Evolutionary conservation across 1,140 invertebrate genomes (phyloP).

Genomic region (Sinonovacula constricta): DNA sequence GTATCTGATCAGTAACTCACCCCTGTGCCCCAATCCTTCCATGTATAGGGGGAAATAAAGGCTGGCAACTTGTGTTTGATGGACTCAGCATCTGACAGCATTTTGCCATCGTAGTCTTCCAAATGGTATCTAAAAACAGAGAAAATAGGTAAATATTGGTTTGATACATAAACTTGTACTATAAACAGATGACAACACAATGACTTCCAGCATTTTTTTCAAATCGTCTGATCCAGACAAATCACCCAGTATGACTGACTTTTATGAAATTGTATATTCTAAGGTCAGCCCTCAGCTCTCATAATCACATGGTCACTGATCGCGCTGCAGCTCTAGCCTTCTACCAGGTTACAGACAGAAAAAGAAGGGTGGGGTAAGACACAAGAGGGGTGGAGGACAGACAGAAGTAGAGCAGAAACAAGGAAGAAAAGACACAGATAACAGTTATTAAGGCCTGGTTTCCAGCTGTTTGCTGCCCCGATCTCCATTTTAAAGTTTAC

Average conservation of each 20-base stretch:
- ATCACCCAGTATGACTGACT: too few species aligned
- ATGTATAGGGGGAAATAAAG: conserved; percentile 83
- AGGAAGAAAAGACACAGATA: neutral
- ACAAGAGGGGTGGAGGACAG: conserved; percentile 48
- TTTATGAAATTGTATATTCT: too few species aligned
- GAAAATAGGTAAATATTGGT: too few species aligned
- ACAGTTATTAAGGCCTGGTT: neutral
- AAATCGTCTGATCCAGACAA: too few species aligned
- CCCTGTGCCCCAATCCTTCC: conserved; percentile 63
- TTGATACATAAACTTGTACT: too few species aligned
- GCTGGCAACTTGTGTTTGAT: conserved; percentile 86
- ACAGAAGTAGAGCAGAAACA: conserved; percentile 19
- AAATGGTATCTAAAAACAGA: conserved; percentile 85
- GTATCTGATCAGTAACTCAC: too few species aligned
- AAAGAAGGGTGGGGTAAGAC: conserved; percentile 35
- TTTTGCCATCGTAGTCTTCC: conserved; percentile 91
- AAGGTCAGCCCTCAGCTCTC: conserved; percentile 30
- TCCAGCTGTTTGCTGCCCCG: conserved; percentile 7
- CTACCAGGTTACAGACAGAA: conserved; percentile 42
- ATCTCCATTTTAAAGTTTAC: conserved; percentile 33
- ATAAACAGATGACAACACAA: too few species aligned
- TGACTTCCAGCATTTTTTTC: too few species aligned
- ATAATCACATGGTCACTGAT: conserved; percentile 36
- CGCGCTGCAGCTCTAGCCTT: conserved; percentile 22
- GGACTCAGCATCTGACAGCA: conserved; percentile 88